Conservation (phyloP, 2,888 invertebrate species). For the Toxonevra muliebris region DNA sequence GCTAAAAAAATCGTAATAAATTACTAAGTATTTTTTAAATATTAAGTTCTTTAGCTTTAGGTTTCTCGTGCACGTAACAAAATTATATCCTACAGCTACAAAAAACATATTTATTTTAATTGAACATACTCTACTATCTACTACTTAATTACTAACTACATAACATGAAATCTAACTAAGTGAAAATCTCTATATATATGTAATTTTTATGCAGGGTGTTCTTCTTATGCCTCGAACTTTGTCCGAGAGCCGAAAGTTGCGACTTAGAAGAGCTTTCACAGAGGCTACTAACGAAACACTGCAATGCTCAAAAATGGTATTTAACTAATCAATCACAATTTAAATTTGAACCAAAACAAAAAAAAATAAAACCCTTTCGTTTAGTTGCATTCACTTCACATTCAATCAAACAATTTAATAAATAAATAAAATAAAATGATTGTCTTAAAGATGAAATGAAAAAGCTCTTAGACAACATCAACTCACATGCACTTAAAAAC, state of each 20-base stretch:
- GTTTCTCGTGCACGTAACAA: no score
- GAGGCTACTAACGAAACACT: constrained; percentile 88
- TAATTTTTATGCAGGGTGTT: constrained; percentile 72
- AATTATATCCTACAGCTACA: neutral
- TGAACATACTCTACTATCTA: constrained; percentile 32
- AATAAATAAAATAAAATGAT: neutral
- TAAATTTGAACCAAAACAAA: neutral
- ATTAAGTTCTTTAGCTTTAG: no score
- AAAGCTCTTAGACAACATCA: neutral
- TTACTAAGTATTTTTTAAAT: no score
- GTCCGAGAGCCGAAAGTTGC: constrained; percentile 86
- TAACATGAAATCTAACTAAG: no score
- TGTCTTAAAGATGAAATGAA: neutral
- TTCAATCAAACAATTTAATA: constrained; percentile 2
- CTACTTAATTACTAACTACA: constrained; percentile 13
- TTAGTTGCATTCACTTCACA: constrained; percentile 7
- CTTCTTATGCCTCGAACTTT: constrained; percentile 90
- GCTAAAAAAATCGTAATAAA: no score
- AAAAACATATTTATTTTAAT: neutral
- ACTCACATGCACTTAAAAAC: neutral
- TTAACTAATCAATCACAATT: constrained; percentile 41
- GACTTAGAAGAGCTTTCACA: constrained; percentile 88
- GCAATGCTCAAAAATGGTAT: constrained; percentile 89
- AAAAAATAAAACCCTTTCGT: constrained; percentile 1
- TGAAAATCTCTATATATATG: neutral